Evolutionary conservation across 2,888 invertebrate genomes (phyloP).

Genomic region (Ferdinandea cuprea): DNA sequence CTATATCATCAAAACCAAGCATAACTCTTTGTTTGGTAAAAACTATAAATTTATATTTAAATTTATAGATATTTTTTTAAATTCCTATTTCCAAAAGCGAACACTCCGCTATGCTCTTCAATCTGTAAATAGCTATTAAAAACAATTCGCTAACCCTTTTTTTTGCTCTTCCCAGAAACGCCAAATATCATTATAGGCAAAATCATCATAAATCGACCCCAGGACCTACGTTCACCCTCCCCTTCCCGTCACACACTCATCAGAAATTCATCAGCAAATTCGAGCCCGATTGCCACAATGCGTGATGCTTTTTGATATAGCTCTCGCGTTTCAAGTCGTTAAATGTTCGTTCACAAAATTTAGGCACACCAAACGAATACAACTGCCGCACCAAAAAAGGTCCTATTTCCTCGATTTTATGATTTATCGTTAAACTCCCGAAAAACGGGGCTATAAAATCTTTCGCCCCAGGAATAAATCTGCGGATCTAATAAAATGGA

Average conservation of each 20-base stretch:
- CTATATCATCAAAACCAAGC: too few relatives aligned
- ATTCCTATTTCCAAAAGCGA: too few relatives aligned
- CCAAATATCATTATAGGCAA: constrained; percentile 55
- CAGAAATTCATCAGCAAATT: constrained; percentile 66
- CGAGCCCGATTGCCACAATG: constrained; percentile 26
- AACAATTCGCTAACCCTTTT: constrained; percentile 55
- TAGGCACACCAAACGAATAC: constrained; percentile 35
- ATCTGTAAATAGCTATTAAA: constrained; percentile 41
- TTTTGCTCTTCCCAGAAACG: constrained; percentile 16
- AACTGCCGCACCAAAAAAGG: constrained; percentile 41
- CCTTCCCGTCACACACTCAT: constrained; percentile 27
- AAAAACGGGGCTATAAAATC: constrained; percentile 67
- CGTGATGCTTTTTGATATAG: constrained; percentile 15
- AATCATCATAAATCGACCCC: constrained; percentile 59
- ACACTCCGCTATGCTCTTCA: too few relatives aligned
- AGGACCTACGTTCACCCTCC: constrained; percentile 6
- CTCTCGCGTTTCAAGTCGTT: constrained; percentile 44
- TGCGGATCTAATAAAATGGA: constrained; percentile 73
- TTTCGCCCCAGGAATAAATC: constrained; percentile 66
- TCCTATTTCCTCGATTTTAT: constrained; percentile 69
- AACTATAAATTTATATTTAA: too few relatives aligned
- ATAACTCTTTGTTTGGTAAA: too few relatives aligned
- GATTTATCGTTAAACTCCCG: constrained; percentile 72
- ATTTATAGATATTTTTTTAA: too few relatives aligned
- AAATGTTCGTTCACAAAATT: constrained; percentile 15